Evolutionary conservation across 1,140 invertebrate species (phyloP).

Genomic region (Macrobrachium rosenbergii): DNA sequence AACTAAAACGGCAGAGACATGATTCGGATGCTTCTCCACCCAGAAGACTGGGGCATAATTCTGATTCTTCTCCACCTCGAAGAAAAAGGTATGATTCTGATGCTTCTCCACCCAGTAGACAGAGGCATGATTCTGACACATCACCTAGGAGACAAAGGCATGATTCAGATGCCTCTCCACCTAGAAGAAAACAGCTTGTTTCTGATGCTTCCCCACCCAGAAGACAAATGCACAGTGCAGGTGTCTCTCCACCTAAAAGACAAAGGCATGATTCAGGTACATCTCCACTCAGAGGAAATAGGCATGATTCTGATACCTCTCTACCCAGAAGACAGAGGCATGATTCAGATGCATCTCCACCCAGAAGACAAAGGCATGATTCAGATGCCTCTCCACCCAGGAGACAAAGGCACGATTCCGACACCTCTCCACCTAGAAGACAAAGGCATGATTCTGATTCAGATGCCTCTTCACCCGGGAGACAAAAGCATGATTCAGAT

Average conservation of each 20-base stretch:
- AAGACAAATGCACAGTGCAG: too few species aligned
- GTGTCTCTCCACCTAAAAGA: slow-evolving; percentile 35
- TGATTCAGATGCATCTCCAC: slow-evolving; percentile 58
- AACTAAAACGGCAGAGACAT: slow-evolving; percentile 30
- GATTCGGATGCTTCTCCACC: slow-evolving; percentile 68
- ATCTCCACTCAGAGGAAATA: slow-evolving; percentile 66
- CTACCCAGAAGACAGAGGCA: slow-evolving; percentile 66
- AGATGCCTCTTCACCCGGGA: slow-evolving; percentile 12
- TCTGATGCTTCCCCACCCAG: too few species aligned
- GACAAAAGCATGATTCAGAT: neutral
- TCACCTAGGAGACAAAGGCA: slow-evolving; percentile 65
- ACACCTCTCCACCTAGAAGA: slow-evolving; percentile 27
- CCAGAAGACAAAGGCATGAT: slow-evolving; percentile 48
- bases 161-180: slow-evolving; percentile 65
- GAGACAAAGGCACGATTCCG: slow-evolving; percentile 46
- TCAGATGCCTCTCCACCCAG: slow-evolving; percentile 46
- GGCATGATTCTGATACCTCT: slow-evolving; percentile 67
- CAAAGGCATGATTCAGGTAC: slow-evolving; percentile 67
- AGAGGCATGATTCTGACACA: slow-evolving; percentile 58
- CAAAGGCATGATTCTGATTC: slow-evolving; percentile 39
- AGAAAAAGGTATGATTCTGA: slow-evolving; percentile 60
- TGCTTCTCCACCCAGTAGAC: slow-evolving; percentile 44
- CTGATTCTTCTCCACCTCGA: slow-evolving; percentile 42
- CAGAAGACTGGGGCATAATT: slow-evolving; percentile 64
- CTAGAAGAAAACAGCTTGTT: too few species aligned